phyloP scores from a whole-genome alignment of 2,888 invertebrate genomes.

The Leptinotarsa juncta region DNA sequence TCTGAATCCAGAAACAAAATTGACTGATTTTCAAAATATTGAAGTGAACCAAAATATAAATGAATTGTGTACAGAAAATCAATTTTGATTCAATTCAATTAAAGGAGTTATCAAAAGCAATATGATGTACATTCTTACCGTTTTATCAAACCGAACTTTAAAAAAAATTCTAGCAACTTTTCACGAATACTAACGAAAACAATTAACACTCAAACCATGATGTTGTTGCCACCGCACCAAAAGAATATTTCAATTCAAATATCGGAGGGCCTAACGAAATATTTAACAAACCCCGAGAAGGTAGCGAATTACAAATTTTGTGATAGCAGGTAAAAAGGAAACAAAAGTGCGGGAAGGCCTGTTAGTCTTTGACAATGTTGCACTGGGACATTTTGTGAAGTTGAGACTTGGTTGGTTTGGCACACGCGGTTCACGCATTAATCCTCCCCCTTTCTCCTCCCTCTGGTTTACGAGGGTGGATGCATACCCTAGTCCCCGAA shows the following conservation, averaged over 20 bases:
- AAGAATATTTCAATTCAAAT: neutral
- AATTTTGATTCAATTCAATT: too few relatives aligned
- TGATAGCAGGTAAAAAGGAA: conserved; percentile 44
- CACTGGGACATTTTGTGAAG: conserved; percentile 46
- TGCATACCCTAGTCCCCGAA: conserved; percentile 49
- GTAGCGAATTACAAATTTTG: conserved; percentile 30
- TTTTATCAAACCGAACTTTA: neutral
- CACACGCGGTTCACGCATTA: conserved; percentile 58
- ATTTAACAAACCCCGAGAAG: conserved; percentile 19
- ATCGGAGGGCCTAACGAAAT: conserved; percentile 7
- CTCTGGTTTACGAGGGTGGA: conserved; percentile 32
- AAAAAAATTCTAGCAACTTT: neutral
- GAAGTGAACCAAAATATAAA: too few relatives aligned
- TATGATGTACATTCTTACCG: neutral
- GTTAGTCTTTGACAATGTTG: conserved; percentile 40
- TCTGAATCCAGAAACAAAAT: too few relatives aligned
- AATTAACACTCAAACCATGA: conserved; percentile 3
- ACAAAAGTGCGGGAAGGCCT: conserved; percentile 36
- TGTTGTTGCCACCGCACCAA: neutral
- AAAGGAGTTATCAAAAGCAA: too few relatives aligned
- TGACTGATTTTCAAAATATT: too few relatives aligned
- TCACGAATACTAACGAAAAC: neutral
- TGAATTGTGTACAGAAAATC: too few relatives aligned
- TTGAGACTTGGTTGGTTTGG: conserved; percentile 44
- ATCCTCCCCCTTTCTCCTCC: conserved; percentile 55